Percentiles rank a stretch among this genome's conserved stretches.
phyloP scores from a whole-genome alignment of 2,888 invertebrate species.

The Smittia aterrima region DNA sequence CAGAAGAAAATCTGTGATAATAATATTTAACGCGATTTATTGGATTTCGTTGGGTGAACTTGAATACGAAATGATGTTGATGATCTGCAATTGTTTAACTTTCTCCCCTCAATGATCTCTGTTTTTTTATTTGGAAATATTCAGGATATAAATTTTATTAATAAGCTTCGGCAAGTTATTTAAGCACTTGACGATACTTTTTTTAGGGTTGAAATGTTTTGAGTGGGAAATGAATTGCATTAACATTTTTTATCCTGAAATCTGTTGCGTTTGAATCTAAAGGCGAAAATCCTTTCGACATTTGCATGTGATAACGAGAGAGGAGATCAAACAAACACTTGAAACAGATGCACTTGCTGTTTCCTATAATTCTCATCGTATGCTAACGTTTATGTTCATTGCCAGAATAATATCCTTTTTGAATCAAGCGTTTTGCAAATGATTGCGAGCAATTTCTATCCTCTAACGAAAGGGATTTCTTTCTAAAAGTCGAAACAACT shows the following conservation, averaged over 20 bases:
- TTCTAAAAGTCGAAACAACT: no score
- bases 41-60: not conserved
- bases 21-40: slow-evolving; percentile 1
- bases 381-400: no score
- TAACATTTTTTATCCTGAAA: not conserved
- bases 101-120: not conserved
- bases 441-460: no score
- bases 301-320: not conserved
- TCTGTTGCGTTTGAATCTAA: not conserved
- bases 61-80: not conserved
- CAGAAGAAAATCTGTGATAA: slow-evolving; percentile 14
- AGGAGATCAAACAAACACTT: not conserved
- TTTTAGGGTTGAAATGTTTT: slow-evolving; percentile 4
- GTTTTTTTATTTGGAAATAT: not conserved
- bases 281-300: not conserved
- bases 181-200: not conserved
- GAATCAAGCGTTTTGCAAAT: no score
- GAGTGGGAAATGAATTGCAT: not conserved
- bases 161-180: not conserved
- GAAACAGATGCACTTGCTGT: not conserved
- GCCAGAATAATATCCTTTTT: no score
- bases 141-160: slow-evolving; percentile 14
- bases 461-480: no score
- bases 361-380: not conserved
- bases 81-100: not conserved